Evolutionary conservation across 2,797 vertebrate species (phyloP).

Genomic region (Manis javanica): DNA sequence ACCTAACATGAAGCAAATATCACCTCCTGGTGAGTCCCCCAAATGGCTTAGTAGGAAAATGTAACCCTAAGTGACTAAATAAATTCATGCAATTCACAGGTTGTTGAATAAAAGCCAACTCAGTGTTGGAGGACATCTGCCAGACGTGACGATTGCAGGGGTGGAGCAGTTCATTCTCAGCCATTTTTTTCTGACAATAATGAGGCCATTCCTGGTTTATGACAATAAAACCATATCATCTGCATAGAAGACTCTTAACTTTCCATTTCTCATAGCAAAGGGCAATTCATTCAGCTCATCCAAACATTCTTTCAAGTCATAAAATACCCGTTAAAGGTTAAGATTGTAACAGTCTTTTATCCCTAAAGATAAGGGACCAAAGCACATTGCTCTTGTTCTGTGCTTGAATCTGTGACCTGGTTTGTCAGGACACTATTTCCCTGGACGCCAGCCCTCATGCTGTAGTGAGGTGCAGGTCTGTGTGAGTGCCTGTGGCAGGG

Average conservation of each 20-base stretch:
- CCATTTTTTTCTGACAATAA: conserved; percentile 44
- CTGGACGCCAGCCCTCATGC: fast-evolving
- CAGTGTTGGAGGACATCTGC: conserved; percentile 35
- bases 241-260: conserved; percentile 48
- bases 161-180: neutral
- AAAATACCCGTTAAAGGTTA: neutral
- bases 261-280: conserved; percentile 4
- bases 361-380: neutral
- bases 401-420: neutral
- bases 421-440: neutral
- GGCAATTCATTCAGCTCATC: neutral
- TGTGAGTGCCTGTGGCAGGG: neutral
- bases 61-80: neutral
- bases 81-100: neutral
- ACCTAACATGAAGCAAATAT: neutral
- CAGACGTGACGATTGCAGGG: neutral
- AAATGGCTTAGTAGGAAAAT: neutral
- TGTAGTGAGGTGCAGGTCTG: fast-evolving
- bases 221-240: conserved; percentile 62
- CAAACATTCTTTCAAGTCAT: conserved; percentile 43
- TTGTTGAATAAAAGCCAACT: conserved; percentile 64
- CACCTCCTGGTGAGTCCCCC: neutral
- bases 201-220: conserved; percentile 34
- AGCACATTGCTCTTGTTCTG: fast-evolving
- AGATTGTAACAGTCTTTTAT: neutral